Base-by-base conservation (phyloP, 1,140 invertebrate genomes). In the Penaeus chinensis region DNA sequence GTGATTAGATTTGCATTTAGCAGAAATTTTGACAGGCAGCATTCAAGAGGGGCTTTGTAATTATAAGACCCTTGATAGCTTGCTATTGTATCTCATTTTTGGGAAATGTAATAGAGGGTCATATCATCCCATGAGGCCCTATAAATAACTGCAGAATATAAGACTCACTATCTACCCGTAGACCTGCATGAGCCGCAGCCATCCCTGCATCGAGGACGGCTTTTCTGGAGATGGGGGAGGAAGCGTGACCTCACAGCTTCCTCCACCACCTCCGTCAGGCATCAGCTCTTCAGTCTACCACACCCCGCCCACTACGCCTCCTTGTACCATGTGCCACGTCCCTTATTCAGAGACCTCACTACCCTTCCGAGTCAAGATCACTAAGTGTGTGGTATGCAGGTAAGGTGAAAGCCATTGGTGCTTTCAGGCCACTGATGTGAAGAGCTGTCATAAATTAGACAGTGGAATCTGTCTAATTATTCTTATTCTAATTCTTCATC, bases 281-380 rank as follows among this genome's bases (percentile, higher is more conserved):
- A n/a, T 22, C 32, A 47, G 88, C 71, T 62, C 79, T 42, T 60
- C 69, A 19, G 37, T 61, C 81, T 61, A 62, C 71, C n/a, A 42
- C 22, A 82, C 81, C 32, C 65, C 20, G n/a, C 24, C 78, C 84
- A 80, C 71, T 16, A 65, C 62, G 60, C 91, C 89, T 32, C 91
- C 90, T 10, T 95, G 94, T 92, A 93, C 92, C 7, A 89, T 97
- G 0, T 96, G 96, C 91, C 97, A 98, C 92, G 94, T 97, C 87
- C 96, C 97, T 0, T 98, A 97, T 91, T 95, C 94, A 84, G 94
- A 95, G 54, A 93, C 92, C 54, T 95, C 94, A 62, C 93, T 96
- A 62, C 96, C 96, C 16, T 95, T 96, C 91, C 93, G 94, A 62
- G 94, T 95, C 69, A 94, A 94, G 77, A 93, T 95, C 11, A 92